Conservation (phyloP, 2,888 invertebrate species). For the Philopedon plagiatum region DNA sequence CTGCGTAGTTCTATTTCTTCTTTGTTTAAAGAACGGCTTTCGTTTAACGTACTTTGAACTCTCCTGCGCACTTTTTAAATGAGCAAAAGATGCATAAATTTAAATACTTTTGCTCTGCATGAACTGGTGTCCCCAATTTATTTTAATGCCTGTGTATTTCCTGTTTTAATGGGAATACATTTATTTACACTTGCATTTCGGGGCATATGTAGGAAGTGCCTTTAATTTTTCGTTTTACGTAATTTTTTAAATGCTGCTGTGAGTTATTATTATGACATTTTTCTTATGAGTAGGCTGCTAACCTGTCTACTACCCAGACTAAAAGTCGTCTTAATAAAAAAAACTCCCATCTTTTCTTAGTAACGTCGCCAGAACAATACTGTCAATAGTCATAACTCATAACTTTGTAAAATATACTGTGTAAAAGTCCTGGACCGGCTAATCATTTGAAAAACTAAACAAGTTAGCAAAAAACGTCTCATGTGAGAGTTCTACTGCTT, state of each 20-base stretch:
- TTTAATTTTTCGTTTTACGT: not conserved
- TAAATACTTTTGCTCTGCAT: conserved; percentile 2
- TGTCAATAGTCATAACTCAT: too few relatives aligned
- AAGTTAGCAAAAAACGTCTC: too few relatives aligned
- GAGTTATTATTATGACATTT: too few relatives aligned
- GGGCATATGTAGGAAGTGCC: not conserved
- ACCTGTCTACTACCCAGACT: too few relatives aligned
- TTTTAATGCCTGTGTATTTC: conserved; percentile 6
- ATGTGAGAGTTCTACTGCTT: too few relatives aligned
- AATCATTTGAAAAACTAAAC: too few relatives aligned
- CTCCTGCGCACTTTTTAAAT: conserved; percentile 20
- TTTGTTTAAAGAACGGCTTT: conserved; percentile 11
- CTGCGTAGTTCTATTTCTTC: not conserved
- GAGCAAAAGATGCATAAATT: conserved; percentile 33
- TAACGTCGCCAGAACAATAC: too few relatives aligned
- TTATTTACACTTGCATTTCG: not conserved
- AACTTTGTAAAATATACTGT: too few relatives aligned
- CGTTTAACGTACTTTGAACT: not conserved
- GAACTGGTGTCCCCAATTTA: not conserved
- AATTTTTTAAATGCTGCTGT: not conserved
- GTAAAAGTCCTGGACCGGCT: too few relatives aligned
- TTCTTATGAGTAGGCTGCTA: too few relatives aligned
- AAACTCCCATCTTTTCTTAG: too few relatives aligned
- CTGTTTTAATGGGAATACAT: not conserved
- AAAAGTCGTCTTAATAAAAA: too few relatives aligned